Evolutionary conservation across 2,113 vertebrate species (phyloP), one percentile per base, ranked within the genome.

Genomic region (Phasianus colchicus): DNA sequence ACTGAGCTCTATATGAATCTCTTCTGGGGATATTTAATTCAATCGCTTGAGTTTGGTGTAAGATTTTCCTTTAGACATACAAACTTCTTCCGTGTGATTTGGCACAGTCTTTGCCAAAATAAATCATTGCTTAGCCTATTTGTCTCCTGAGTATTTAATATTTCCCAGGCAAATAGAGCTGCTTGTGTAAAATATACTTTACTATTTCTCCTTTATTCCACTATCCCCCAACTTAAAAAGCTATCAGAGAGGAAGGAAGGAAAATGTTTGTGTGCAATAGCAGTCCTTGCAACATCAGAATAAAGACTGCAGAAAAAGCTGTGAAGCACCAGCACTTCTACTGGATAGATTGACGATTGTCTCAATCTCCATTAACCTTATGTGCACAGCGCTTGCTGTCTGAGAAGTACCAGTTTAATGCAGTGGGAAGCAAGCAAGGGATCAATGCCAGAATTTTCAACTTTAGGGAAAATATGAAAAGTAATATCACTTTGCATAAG

Each of bases 401-500:
- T 91, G 89, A 93, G 82, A 96, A 91, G 71, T 63, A 96, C 85
- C 64, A 93, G 94, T 91, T 96, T 92, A 96, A 64, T 94, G 60
- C 60, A 77, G 91, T 87, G 84, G 94, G 94, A 91, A 93, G 94
- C 85, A 82, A 92, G 75, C 89, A 95, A 91, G 60, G 72, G 92
- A 94, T 91, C 84, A 95, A 82, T 93, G 94, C 89, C 91, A 96
- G 90, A 95, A 95, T 89, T 92, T 96, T 96, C 64, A 85, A 92
- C 90, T 92, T 96, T 91, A 77, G 60, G 64, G 75, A 93, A 87
- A 94, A 96, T 94, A 93, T 89, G 89, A 95, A 75, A 96, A 96
- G 95, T 96, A 93, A 91, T 96, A 87, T 91, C 78, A 25, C 72
- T 92, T 94, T 57, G 1, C 94, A 96, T 88, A 95, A 88, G 93